A percentile compares a stretch with the other conserved stretches of the same genome.
Evolutionary conservation across 1,140 invertebrate species (phyloP).

Genomic region (Drosophila sp.): DNA sequence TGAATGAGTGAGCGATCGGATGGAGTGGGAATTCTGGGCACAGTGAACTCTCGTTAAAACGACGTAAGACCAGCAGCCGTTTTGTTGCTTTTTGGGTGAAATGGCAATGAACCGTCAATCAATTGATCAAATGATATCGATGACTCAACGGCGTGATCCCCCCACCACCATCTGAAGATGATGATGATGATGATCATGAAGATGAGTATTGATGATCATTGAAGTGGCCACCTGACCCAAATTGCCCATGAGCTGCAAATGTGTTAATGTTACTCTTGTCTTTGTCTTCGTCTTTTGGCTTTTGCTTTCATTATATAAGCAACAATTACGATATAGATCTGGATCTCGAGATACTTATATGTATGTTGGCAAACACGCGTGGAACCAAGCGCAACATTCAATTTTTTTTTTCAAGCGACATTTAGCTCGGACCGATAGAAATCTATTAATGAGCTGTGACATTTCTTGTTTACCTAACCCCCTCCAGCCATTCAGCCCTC

Average conservation of each 20-base stretch:
- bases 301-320: slow-evolving; percentile 38
- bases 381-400: slow-evolving; percentile 26
- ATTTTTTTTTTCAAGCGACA: slow-evolving; percentile 55
- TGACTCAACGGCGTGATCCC: slow-evolving; percentile 20
- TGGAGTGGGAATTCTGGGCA: slow-evolving; percentile 27
- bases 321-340: slow-evolving; percentile 26
- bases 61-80: slow-evolving; percentile 55
- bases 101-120: slow-evolving; percentile 64
- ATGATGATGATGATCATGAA: neutral
- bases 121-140: slow-evolving; percentile 17
- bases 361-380: slow-evolving; percentile 14
- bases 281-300: too few species aligned
- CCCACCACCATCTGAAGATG: neutral
- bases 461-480: slow-evolving; percentile 30
- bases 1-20: neutral
- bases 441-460: slow-evolving; percentile 78
- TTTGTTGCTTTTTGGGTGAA: slow-evolving; percentile 52
- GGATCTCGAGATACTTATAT: slow-evolving; percentile 22
- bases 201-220: slow-evolving; percentile 5
- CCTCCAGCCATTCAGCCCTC: neutral
- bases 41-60: slow-evolving; percentile 50
- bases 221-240: slow-evolving; percentile 25
- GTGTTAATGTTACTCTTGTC: slow-evolving; percentile 6
- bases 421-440: slow-evolving; percentile 52
- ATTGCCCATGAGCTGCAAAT: slow-evolving; percentile 24